Percentiles rank a stretch among this genome's conserved stretches.
phyloP scores from a whole-genome alignment of 2,888 invertebrate genomes.

The Macaria notata region DNA sequence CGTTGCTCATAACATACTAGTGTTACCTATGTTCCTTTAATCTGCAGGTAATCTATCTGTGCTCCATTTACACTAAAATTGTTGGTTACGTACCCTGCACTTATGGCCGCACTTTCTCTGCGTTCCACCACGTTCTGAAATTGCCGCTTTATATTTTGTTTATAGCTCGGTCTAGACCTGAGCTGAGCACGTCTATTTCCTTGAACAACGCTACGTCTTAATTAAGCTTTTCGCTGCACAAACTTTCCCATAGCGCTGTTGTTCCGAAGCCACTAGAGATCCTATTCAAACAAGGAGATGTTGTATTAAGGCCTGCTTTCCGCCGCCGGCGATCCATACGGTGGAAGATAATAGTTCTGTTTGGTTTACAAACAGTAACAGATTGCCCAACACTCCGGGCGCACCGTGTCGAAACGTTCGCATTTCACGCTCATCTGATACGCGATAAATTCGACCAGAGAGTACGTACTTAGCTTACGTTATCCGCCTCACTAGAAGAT shows the following conservation, averaged over 20 bases:
- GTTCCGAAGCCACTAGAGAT: slow-evolving; percentile 17
- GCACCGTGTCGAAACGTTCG: slow-evolving; percentile 50
- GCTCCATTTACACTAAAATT: slow-evolving; percentile 64
- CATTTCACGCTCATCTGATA: slow-evolving; percentile 50
- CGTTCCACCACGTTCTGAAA: slow-evolving; percentile 37
- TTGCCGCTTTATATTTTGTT: slow-evolving; percentile 40
- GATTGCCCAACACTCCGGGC: slow-evolving; percentile 47
- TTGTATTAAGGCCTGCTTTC: slow-evolving; percentile 24
- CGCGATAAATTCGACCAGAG: slow-evolving; percentile 47
- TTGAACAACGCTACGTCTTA: slow-evolving; percentile 22
- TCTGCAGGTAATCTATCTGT: slow-evolving; percentile 45
- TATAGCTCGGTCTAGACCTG: slow-evolving; percentile 32
- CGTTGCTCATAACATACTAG: slow-evolving; percentile 41
- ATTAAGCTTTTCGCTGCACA: slow-evolving; percentile 20
- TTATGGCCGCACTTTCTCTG: slow-evolving; percentile 61
- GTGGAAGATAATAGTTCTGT: slow-evolving; percentile 39
- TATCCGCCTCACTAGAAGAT: slow-evolving; percentile 29
- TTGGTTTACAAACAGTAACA: slow-evolving; percentile 47
- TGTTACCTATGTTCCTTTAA: slow-evolving; percentile 39
- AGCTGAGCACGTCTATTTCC: slow-evolving; percentile 22
- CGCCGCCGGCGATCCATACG: slow-evolving; percentile 35
- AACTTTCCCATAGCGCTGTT: slow-evolving; percentile 38
- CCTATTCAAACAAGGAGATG: slow-evolving; percentile 38
- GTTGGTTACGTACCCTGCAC: slow-evolving; percentile 50
- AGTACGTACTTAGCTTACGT: slow-evolving; percentile 31